These are phyloP conservation scores for Geodia barretti DNA, from an alignment of 37 sponge, comb jelly and placozoan genomes.

Conservation along the genomic window DNA sequence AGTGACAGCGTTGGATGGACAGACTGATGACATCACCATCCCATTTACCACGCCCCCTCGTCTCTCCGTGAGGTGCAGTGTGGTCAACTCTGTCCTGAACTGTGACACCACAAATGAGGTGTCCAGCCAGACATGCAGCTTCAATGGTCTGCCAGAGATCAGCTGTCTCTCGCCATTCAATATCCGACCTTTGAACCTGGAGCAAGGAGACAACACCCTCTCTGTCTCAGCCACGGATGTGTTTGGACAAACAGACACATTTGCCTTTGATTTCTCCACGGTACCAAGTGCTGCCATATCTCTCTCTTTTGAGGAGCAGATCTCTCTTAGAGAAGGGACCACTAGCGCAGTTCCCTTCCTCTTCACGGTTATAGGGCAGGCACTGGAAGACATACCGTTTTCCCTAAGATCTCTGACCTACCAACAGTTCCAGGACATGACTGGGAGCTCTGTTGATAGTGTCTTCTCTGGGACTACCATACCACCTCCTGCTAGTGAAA, in stretches of 20 bases:
- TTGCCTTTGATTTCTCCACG: neutral
- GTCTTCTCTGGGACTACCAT: neutral
- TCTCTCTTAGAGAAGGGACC: neutral
- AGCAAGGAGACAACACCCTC: neutral
- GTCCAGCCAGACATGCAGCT: neutral
- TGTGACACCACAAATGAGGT: neutral
- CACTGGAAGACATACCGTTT: neutral
- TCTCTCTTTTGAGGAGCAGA: neutral
- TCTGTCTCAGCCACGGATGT: neutral
- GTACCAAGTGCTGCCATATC: neutral
- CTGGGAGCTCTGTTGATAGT: neutral
- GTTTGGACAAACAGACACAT: neutral
- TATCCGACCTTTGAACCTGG: neutral
- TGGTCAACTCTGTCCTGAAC: neutral
- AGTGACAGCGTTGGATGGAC: neutral
- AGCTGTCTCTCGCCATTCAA: neutral
- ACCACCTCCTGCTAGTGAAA: neutral
- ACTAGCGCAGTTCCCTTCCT: neutral
- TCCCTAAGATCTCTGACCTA: neutral
- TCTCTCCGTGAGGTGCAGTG: neutral
- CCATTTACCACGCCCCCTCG: neutral
- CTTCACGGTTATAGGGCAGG: neutral
- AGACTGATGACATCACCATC: neutral
- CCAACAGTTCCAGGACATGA: neutral
- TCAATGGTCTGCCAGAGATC: neutral